Evolutionary conservation across 2,888 invertebrate species (phyloP).

Genomic region (Diloba caeruleocephala): DNA sequence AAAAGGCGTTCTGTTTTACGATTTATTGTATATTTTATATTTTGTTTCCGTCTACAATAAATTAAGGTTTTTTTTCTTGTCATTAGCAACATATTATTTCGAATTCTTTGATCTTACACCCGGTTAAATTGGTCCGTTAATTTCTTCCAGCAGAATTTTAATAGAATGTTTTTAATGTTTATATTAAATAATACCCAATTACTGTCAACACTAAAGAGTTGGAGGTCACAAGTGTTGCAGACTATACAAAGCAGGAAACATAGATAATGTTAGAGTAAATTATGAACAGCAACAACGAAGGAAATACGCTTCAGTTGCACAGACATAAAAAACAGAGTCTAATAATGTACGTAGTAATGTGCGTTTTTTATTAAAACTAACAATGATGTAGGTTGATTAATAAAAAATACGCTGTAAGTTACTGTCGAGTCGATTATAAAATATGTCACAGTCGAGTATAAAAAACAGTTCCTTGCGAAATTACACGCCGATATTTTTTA

Average conservation of each 20-base stretch:
- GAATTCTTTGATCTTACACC: conserved; percentile 59
- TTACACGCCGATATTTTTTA: conserved; percentile 19
- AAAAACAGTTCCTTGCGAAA: conserved; percentile 17
- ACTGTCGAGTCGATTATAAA: conserved; percentile 22
- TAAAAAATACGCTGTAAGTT: conserved; percentile 33
- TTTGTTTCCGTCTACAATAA: conserved; percentile 80
- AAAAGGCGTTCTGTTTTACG: conserved; percentile 70
- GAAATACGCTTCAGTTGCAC: conserved; percentile 45
- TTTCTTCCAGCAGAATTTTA: conserved; percentile 52
- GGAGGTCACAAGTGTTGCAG: conserved; percentile 41
- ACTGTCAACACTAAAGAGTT: conserved; percentile 54
- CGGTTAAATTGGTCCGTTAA: conserved; percentile 54
- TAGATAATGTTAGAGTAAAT: conserved; percentile 44
- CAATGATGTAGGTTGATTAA: conserved; percentile 43
- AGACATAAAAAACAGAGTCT: conserved; percentile 36
- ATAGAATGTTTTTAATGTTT: conserved; percentile 55
- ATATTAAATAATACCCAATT: conserved; percentile 60
- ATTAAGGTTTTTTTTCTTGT: conserved; percentile 59
- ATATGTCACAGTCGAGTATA: conserved; percentile 46
- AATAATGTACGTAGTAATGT: conserved; percentile 34
- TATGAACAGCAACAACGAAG: conserved; percentile 40
- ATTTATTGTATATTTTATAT: conserved; percentile 82
- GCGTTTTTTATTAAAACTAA: conserved; percentile 37
- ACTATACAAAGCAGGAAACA: conserved; percentile 49
- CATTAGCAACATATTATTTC: conserved; percentile 50